Percentiles rank a stretch among this genome's conserved stretches.
These are phyloP conservation scores for Volucella inflata DNA, from an alignment of 2,888 invertebrate genomes.

Conservation along the genomic window DNA sequence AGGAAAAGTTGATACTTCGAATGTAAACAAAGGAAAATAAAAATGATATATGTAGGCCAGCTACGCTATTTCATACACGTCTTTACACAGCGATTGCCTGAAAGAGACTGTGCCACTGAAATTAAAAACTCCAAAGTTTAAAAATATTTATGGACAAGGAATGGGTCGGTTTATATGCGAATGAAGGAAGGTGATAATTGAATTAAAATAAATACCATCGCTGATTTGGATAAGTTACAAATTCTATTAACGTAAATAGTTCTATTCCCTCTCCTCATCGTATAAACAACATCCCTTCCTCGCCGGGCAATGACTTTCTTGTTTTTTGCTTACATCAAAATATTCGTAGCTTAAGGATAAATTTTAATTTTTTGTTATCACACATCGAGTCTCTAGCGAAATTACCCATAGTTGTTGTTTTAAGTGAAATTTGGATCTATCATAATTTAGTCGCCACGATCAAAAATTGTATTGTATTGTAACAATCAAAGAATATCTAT, in stretches of 20 bases:
- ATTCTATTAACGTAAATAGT: background rate
- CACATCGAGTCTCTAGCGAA: slow-evolving; percentile 1
- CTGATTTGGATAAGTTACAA: background rate
- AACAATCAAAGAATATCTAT: no score
- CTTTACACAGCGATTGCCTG: no score
- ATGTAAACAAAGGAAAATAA: no score
- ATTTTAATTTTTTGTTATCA: background rate
- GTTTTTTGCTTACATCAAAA: slow-evolving; percentile 10
- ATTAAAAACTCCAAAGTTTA: background rate
- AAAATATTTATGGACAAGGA: no score
- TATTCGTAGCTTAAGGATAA: slow-evolving; percentile 1
- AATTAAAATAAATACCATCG: background rate
- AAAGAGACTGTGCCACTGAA: no score
- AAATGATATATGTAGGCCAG: no score
- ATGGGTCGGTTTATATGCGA: slow-evolving; percentile 2
- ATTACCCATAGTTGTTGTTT: background rate
- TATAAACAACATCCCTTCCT: slow-evolving; percentile 1
- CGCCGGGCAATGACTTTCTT: background rate
- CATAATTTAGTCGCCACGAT: no score
- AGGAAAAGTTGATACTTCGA: no score
- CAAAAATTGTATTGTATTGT: background rate
- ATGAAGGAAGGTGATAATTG: no score
- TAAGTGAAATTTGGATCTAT: background rate
- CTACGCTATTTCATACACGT: no score
- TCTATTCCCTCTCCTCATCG: background rate